These are phyloP conservation scores for Zhuqinia jingwanae DNA, from an alignment of 2,888 invertebrate species.

Conservation along the genomic window DNA sequence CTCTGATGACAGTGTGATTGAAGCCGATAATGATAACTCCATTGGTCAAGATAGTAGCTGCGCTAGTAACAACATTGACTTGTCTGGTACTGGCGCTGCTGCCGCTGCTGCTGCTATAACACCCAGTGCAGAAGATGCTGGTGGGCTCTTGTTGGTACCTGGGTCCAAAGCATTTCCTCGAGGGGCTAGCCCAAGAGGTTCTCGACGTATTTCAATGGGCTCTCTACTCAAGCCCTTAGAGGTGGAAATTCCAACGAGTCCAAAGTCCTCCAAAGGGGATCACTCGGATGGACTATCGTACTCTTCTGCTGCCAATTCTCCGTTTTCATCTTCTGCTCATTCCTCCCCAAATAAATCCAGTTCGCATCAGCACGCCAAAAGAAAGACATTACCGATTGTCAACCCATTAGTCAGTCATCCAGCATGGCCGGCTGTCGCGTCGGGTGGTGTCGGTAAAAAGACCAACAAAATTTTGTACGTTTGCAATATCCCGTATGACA, in stretches of 20 bases:
- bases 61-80: constrained; percentile 57
- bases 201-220: constrained; percentile 94
- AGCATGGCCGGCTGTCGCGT: constrained; percentile 86
- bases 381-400: constrained; percentile 91
- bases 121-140: constrained; percentile 32
- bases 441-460: constrained; percentile 93
- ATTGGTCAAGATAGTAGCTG: constrained; percentile 69
- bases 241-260: constrained; percentile 81
- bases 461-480: too few relatives aligned
- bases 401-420: constrained; percentile 93
- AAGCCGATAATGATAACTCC: constrained; percentile 67
- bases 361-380: constrained; percentile 83
- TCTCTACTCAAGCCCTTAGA: constrained; percentile 89
- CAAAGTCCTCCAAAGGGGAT: constrained; percentile 75
- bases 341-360: constrained; percentile 81
- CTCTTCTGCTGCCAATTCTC: constrained; percentile 76
- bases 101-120: neutral
- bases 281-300: constrained; percentile 73
- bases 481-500: too few relatives aligned
- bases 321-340: constrained; percentile 82
- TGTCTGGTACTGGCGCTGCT: constrained; percentile 15
- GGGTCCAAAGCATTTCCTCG: constrained; percentile 74
- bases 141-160: constrained; percentile 64
- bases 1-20: constrained; percentile 71
- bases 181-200: constrained; percentile 84